Evolutionary conservation across 1,140 invertebrate species (phyloP), one percentile per base, ranked within the genome.

Genomic region (Charaxes varanes): DNA sequence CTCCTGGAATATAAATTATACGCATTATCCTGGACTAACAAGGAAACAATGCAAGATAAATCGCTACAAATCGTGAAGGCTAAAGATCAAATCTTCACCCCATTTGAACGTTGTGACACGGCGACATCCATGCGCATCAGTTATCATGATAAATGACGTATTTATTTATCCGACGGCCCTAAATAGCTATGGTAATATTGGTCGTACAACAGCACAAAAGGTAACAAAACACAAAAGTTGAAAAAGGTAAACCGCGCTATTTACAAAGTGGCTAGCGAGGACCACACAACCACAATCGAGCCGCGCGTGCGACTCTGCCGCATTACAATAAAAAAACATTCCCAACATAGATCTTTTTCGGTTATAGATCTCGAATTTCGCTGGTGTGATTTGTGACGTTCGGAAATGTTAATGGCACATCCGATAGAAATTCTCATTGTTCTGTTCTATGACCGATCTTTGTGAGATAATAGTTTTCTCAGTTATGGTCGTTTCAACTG

Each of bases 141-240:
- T 73, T 83, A 76, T 78, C 72, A 77, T 83, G 79, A 83, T 83
- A 83, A 83, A 83, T 83, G 77, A 79, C 74, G 65, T 83, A 83
- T 83, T 83, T 83, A 81, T 83, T 81, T 83, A 83, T 83, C 72
- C 70, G 72, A 78, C 71, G 74, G 74, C 65, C 77, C 68, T 83
- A 83, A 83, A 83, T 83, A 79, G 79, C 79, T 83, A 78, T 80
- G 77, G 79, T 83, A 83, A 81, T 83, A 83, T 83, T 83, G 79
- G 72, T 66, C 67, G 68, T 83, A 83, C 74, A 81, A 83, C 70
- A 73, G 74, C 74, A 81, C 79, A 83, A 83, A 83, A 83, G 79
- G 79, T 83, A 83, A 83, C 79, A 83, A 83, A 83, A 83, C 79
- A 83, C 76, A 83, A 81, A 83, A 83, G 79, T 83, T 78, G 79